phyloP scores from a whole-genome alignment of 2,113 vertebrate species.

The Canis aureus region DNA sequence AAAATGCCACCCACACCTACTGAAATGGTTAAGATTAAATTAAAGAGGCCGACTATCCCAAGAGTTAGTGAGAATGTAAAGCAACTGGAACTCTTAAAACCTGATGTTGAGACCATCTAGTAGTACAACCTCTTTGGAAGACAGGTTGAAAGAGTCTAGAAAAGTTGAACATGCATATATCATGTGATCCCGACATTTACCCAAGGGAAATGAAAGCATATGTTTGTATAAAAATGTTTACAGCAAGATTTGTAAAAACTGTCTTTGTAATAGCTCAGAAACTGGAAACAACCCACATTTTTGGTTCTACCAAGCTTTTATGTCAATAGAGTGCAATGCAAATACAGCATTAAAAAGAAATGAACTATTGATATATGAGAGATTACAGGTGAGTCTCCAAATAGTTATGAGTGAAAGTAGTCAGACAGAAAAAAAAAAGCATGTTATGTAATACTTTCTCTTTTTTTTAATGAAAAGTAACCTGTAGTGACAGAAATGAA shows the following conservation, averaged over 20 bases:
- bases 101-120: not conserved
- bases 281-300: conserved; percentile 18
- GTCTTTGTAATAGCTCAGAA: not conserved
- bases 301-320: not conserved
- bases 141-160: not conserved
- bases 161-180: not conserved
- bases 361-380: not conserved
- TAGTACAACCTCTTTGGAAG: not conserved
- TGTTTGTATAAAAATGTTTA: not conserved
- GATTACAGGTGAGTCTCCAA: conserved; percentile 3
- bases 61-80: not conserved
- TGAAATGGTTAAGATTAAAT: not conserved
- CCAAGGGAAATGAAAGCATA: not conserved
- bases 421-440: not conserved
- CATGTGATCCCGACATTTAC: not conserved
- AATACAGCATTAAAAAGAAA: conserved; percentile 6
- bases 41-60: not conserved
- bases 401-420: conserved; percentile 21
- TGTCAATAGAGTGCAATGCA: not conserved
- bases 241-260: not conserved
- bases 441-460: not conserved
- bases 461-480: not conserved
- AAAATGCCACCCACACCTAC: not conserved
- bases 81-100: not conserved
- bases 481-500: not conserved